Evolutionary conservation across 2,113 vertebrate genomes (phyloP), one percentile per base, ranked within the genome.

Genomic region (Ptyas mucosa): DNA sequence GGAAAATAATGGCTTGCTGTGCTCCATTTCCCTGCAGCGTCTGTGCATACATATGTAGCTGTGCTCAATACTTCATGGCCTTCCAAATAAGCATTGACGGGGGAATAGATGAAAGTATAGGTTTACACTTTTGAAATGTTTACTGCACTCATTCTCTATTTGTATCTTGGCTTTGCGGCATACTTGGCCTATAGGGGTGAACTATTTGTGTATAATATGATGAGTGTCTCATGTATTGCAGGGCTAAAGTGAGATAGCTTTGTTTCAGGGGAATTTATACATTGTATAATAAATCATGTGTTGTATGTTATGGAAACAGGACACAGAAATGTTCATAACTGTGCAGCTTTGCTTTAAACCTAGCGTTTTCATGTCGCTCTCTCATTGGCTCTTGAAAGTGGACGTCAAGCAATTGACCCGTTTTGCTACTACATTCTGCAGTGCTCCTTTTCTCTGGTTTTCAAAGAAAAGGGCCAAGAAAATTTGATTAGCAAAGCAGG

Each of bases 251-350:
- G 90, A 94, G 94, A 91, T 93, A 90, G 58, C 90, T 90, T 95
- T 92, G 94, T 69, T 49, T 91, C 93, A 58, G 92, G 92, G 90
- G 88, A 93, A 94, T 51, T 90, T 93, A 2, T 18, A 85, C 0
- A 52, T 94, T 88, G 75, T 88, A 94, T 93, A 93, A n/a, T 46
- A 91, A 93, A 85, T 94, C 8, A 0, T 93, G 92, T 94, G 94
- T 87, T 90, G 93, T 46, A 94, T 96, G 94, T 94, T 1, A 0
- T 92, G 93, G 89, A 96, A 95, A 94, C 95, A 96, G 95, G 94
- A 95, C 88, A 1, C 46, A 39, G 95, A 21, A 94, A 39, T 92
- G 94, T 97, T 97, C 96, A 94, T 94, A 91, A 94, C 87, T 90
- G 58, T 96, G 34, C 88, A 94, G 89, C 92, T 92, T 94, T 96